A percentile compares a stretch with the other conserved stretches of the same genome.
These are phyloP conservation scores for Chironomus striatipennis DNA, from an alignment of 1,140 invertebrate species.

Conservation along the genomic window DNA sequence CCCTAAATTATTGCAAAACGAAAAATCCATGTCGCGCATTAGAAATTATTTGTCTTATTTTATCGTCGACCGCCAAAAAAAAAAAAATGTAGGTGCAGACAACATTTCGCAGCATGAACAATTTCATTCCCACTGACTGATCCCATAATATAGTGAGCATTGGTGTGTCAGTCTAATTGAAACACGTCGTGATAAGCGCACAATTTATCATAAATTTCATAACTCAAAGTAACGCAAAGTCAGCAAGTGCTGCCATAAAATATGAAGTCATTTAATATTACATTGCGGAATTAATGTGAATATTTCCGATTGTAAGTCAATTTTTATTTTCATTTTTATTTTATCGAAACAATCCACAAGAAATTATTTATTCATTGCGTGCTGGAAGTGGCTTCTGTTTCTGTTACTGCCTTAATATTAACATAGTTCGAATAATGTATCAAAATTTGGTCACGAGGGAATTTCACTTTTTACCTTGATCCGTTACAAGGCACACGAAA, in stretches of 20 bases:
- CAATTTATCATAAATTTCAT: background rate
- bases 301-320: background rate
- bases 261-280: background rate
- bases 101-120: too few relatives aligned
- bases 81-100: too few relatives aligned
- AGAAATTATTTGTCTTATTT: too few relatives aligned
- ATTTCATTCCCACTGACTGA: too few relatives aligned
- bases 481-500: background rate
- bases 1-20: too few relatives aligned
- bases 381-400: background rate
- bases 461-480: background rate
- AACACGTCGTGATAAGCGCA: background rate
- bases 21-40: too few relatives aligned
- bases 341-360: too few relatives aligned
- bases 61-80: too few relatives aligned
- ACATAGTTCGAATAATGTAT: background rate
- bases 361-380: background rate
- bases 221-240: too few relatives aligned
- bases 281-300: background rate
- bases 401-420: too few relatives aligned
- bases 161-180: background rate
- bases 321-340: too few relatives aligned
- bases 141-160: too few relatives aligned
- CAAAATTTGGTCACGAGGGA: constrained; percentile 3
- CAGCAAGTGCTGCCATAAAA: background rate